Evolutionary conservation across 2,797 vertebrate species (phyloP).

Genomic region (Pelobates cultripes): DNA sequence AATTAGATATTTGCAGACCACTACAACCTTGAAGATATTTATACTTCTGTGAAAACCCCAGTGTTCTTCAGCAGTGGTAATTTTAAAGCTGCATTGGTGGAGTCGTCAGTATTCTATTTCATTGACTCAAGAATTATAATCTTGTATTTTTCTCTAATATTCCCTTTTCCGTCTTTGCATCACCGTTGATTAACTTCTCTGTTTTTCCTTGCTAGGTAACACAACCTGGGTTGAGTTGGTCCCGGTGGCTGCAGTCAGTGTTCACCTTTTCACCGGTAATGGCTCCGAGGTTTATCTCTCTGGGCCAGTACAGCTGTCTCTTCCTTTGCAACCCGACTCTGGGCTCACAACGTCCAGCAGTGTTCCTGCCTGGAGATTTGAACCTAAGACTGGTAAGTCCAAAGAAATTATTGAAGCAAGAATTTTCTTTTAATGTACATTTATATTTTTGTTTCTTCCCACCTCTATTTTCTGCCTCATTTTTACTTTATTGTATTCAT

Average conservation of each 20-base stretch:
- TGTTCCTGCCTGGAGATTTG: slow-evolving; percentile 88
- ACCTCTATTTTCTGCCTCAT: not conserved
- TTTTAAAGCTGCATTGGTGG: too few species aligned
- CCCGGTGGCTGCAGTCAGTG: slow-evolving; percentile 84
- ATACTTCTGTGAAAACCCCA: too few species aligned
- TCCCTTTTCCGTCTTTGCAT: not conserved
- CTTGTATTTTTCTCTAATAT: not conserved
- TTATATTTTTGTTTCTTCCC: not conserved
- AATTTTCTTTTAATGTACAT: not conserved
- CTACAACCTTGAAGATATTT: too few species aligned
- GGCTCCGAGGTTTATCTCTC: slow-evolving; percentile 83
- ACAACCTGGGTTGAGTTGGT: slow-evolving; percentile 87
- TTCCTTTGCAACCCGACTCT: slow-evolving; percentile 84
- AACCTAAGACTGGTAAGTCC: slow-evolving; percentile 81
- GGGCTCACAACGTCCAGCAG: slow-evolving; percentile 79
- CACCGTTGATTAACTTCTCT: not conserved
- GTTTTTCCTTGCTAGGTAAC: slow-evolving; percentile 67
- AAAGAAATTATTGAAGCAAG: not conserved
- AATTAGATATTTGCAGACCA: too few species aligned
- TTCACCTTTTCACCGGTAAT: slow-evolving; percentile 87
- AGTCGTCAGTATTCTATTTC: too few species aligned
- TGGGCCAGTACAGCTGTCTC: slow-evolving; percentile 84
- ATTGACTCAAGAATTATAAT: too few species aligned
- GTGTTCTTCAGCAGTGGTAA: too few species aligned
- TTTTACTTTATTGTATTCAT: not conserved